Conservation (phyloP, 2,797 vertebrate species). For the Spea hammondii region DNA sequence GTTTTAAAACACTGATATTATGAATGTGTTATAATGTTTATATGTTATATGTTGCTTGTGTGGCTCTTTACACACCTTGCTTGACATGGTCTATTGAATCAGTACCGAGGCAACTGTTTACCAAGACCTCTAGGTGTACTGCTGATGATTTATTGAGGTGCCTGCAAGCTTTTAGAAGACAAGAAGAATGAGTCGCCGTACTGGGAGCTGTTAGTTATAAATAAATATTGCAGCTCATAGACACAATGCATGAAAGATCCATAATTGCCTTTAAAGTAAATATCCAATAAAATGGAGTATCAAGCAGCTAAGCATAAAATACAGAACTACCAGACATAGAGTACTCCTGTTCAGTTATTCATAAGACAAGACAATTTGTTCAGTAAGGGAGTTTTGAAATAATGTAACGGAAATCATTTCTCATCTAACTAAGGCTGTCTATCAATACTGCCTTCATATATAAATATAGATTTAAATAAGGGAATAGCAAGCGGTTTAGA, state of each 20-base stretch:
- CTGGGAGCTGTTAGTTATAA: no score
- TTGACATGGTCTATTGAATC: no score
- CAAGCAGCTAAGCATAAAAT: neutral
- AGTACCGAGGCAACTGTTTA: no score
- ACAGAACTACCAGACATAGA: neutral
- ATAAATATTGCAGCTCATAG: no score
- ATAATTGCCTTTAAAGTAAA: neutral
- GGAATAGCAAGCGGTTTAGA: neutral
- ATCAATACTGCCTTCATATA: conserved; percentile 1
- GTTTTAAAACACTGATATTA: no score
- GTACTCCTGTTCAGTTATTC: neutral
- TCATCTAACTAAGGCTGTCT: neutral
- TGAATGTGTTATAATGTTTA: no score
- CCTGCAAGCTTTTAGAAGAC: no score
- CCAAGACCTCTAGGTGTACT: no score
- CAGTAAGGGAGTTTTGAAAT: neutral
- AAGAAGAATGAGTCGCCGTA: no score
- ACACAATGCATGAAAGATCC: neutral
- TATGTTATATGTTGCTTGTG: no score
- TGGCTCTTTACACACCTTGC: no score
- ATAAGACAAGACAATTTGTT: neutral
- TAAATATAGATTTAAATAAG: neutral
- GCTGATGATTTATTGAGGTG: no score
- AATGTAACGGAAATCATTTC: neutral
- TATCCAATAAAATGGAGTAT: neutral